Base-by-base conservation (phyloP, 2,113 vertebrate genomes). In the Oncorhynchus nerka region DNA sequence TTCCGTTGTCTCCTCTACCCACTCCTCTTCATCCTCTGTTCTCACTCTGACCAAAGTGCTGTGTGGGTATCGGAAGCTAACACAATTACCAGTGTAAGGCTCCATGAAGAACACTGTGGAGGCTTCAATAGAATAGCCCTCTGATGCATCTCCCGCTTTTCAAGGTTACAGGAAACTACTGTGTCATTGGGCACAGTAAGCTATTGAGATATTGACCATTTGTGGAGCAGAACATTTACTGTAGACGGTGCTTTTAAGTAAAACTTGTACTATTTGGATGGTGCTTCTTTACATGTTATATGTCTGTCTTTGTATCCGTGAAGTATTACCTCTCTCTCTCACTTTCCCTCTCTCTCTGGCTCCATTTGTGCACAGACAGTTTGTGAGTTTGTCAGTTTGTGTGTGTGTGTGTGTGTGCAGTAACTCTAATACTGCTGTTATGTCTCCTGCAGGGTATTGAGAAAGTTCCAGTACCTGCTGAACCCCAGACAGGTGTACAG, bases 401-500 rank as follows among this genome's bases (percentile, higher is more conserved):
- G 51, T 16, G 7, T 68, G 45, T 67, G 22, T 51, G 64, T 67
- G n/a, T 55, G 57, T 26, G 28, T 26, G 4, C 61, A 49, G 48
- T 61, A 26, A n/a, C 28, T 70, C 15, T 67, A 5, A 59, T 11
- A 55, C 22, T 19, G 19, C 34, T n/a, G 24, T 20, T 19, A 11
- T 68, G 28, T 49, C 28, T 83, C 22, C 68, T 83, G 51, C 81
- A 97, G 96, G 76, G 95, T 98, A 2, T 88, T 97, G 79, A 93
- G 95, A 78, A 97, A 97, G 90, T 95, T 98, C 86, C 93, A 96
- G 85, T 97, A 97, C 76, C 92, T 97, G 12, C 92, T 98, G n/a
- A 98, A 97, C 85, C 97, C 97, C 61, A 89, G 96, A 68, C 97
- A 98, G 89, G 96, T 97, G 24, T 96, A 96, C 85, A 95, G 93